Evolutionary conservation across 1,140 invertebrate species (phyloP), one percentile per base, ranked within the genome.

Genomic region (Heterodera carotae): DNA sequence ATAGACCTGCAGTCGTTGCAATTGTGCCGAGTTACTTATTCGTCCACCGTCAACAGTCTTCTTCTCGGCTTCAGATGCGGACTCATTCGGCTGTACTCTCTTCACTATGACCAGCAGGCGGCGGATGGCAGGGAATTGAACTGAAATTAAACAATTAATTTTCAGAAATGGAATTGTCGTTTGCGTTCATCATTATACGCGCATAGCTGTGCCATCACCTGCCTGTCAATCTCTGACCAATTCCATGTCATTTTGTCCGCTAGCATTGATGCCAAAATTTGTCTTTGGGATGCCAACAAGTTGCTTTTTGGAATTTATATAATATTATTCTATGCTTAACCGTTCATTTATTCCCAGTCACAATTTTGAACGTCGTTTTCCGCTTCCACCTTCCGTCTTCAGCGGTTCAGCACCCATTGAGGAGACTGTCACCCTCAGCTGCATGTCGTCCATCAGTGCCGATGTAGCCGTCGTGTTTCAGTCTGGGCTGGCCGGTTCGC

Each of bases 231-330:
- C 33, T 82, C 64, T 12, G 81, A 82, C 71, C 48, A 79, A n/a
- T 82, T 85, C 68, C 83, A 85, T 60, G 62, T 82, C 22, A 25
- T 85, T 6, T 39, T 82, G n/a, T 84, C 81, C 22, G 78, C 81
- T 2, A 81, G 80, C 69, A 34, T 53, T 10, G 83, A 85, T 76
- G 69, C 43, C 18, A 80, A 83, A 56, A 60, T 82, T 25, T 79
- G 73, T 75, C 15, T 84, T 22, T 82, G 81, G 81, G 81, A 82
- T 53, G 60, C 80, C 15, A 82, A 82, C 69, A 76, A 74, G 79
- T 84, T 22, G n/a, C 22, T 34, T 78, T 78, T 80, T n/a, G n/a
- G n/a, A n/a, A n/a, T n/a, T n/a, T n/a, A n/a, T n/a, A n/a, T n/a
- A n/a, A n/a, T n/a, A n/a, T 77, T 72, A 79, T 62, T 22, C n/a